phyloP scores from a whole-genome alignment of 2,888 invertebrate genomes.

The Macrophya annulata region DNA sequence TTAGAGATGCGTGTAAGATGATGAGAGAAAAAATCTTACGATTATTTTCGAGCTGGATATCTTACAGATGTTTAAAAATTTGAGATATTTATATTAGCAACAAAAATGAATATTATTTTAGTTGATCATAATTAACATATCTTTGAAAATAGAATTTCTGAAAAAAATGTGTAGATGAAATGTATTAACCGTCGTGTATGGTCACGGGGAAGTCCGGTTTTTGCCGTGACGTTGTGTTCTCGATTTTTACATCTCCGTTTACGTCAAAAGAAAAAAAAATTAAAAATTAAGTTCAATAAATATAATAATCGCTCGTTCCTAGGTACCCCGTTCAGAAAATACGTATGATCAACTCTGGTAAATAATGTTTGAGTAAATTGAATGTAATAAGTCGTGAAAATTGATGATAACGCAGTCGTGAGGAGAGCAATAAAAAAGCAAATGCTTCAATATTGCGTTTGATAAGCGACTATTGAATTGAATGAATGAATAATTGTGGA shows the following conservation, averaged over 20 bases:
- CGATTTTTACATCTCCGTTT: not conserved
- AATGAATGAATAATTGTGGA: not conserved
- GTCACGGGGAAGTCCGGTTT: not conserved
- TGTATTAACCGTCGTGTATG: not conserved
- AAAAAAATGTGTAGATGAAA: not conserved
- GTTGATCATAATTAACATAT: not conserved
- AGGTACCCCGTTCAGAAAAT: not conserved
- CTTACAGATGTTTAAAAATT: not conserved
- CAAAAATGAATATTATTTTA: not conserved
- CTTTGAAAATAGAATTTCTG: not conserved
- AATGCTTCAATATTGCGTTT: not conserved
- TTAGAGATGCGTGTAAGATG: not conserved
- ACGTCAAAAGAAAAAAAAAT: not conserved
- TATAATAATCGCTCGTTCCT: not conserved
- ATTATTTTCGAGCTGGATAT: not conserved
- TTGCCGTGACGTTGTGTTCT: slow-evolving; percentile 18
- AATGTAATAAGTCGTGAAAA: slow-evolving; percentile 46
- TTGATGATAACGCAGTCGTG: not conserved
- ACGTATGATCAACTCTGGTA: not conserved
- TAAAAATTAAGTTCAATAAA: not conserved
- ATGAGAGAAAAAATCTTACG: not conserved
- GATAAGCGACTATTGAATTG: not conserved
- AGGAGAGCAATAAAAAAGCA: not conserved
- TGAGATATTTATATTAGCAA: not conserved
- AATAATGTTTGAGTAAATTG: slow-evolving; percentile 33